Percentiles rank a stretch among this genome's conserved stretches.
Conservation (phyloP, 2,797 vertebrate genomes). For the Artibeus jamaicensis region DNA sequence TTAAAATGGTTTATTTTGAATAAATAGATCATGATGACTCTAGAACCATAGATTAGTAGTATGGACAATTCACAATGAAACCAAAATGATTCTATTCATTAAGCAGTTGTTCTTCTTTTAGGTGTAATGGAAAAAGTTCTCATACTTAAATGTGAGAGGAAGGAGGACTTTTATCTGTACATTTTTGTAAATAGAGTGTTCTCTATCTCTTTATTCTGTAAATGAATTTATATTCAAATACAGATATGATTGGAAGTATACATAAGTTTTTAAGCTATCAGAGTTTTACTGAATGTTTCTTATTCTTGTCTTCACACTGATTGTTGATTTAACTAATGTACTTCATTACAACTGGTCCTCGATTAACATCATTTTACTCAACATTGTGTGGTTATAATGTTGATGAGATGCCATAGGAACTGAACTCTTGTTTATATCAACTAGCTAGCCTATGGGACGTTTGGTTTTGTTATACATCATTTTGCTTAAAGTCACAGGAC, state of each 20-base stretch:
- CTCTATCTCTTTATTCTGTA: background rate
- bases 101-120: conserved; percentile 22
- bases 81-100: background rate
- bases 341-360: background rate
- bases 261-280: background rate
- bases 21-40: background rate
- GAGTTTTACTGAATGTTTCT: conserved; percentile 19
- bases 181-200: background rate
- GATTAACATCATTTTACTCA: background rate
- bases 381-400: background rate
- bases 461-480: background rate
- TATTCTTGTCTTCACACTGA: conserved; percentile 2
- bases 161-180: background rate
- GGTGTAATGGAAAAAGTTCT: background rate
- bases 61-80: background rate
- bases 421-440: background rate
- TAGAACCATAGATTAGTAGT: background rate
- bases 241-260: background rate
- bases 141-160: background rate
- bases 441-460: background rate
- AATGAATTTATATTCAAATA: conserved; percentile 17
- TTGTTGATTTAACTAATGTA: background rate
- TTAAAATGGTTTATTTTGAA: background rate
- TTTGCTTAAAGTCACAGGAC: background rate
- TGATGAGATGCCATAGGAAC: background rate